Conservation (phyloP, 2,113 vertebrate species). For the Tyto alba region DNA sequence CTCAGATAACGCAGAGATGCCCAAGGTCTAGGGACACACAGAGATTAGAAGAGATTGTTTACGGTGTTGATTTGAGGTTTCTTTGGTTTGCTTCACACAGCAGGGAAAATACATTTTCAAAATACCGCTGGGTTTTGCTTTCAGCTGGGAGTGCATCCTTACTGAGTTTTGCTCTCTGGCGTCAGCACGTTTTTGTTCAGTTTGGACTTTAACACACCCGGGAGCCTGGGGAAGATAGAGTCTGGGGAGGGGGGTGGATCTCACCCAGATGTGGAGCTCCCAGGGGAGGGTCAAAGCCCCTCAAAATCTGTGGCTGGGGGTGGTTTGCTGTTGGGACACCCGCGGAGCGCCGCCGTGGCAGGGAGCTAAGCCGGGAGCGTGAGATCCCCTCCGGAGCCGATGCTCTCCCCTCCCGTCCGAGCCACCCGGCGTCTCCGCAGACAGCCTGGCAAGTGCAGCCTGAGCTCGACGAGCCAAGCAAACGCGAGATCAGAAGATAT, state of each 20-base stretch:
- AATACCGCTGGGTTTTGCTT: background rate
- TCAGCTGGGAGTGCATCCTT: background rate
- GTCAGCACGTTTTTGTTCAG: rapidly evolving
- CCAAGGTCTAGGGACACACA: background rate
- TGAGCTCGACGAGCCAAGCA: background rate
- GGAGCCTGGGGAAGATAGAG: background rate
- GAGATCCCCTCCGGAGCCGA: rapidly evolving
- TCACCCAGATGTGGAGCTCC: background rate
- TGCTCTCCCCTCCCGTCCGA: background rate
- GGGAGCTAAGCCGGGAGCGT: background rate
- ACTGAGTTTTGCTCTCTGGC: background rate
- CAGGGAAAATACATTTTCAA: background rate
- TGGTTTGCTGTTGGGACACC: background rate
- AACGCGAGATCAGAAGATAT: background rate
- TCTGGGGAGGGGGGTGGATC: background rate
- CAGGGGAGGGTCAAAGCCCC: background rate
- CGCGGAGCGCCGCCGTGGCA: rapidly evolving
- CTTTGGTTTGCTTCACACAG: background rate
- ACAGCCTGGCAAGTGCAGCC: background rate
- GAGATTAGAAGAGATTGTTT: background rate
- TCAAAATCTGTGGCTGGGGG: background rate
- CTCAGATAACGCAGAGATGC: background rate
- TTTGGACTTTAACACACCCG: rapidly evolving
- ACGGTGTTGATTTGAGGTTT: background rate
- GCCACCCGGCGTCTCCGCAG: rapidly evolving